phyloP scores from a whole-genome alignment of 2,888 invertebrate genomes.

The Cecidostiba fungosa region DNA sequence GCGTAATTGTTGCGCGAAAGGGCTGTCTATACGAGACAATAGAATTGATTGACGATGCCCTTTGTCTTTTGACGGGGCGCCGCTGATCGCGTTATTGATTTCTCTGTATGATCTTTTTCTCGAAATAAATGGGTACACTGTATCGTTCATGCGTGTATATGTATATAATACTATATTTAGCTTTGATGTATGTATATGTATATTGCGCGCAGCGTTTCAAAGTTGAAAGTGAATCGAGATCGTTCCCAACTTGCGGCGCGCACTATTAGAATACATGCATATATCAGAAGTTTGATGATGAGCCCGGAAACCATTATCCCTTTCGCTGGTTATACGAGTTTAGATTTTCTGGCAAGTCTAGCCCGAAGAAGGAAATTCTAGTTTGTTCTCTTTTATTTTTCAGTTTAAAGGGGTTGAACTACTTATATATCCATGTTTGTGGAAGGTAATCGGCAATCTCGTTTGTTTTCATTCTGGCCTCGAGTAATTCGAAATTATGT shows the following conservation, averaged over 20 bases:
- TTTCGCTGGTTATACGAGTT: constrained; percentile 13
- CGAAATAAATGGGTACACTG: background rate
- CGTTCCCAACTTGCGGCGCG: constrained; percentile 29
- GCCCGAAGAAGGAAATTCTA: background rate
- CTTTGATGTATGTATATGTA: background rate
- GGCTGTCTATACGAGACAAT: background rate
- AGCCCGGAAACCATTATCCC: constrained; percentile 6
- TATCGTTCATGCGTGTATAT: background rate
- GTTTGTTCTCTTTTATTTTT: background rate
- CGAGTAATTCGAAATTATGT: constrained; percentile 44
- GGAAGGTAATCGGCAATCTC: constrained; percentile 30
- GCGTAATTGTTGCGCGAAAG: background rate
- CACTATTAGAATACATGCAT: constrained; percentile 51
- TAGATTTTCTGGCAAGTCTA: background rate
- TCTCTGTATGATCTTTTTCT: background rate
- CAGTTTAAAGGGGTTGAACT: background rate
- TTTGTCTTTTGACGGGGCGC: background rate
- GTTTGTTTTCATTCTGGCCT: constrained; percentile 20
- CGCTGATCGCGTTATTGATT: background rate
- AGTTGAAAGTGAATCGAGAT: constrained; percentile 21
- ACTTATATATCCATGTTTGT: background rate
- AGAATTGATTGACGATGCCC: background rate
- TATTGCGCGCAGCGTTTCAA: background rate
- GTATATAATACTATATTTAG: no score
- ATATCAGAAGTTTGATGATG: constrained; percentile 54